Percentiles rank a stretch among this genome's conserved stretches.
Conservation (phyloP, 2,797 vertebrate species). For the Rhinoraja longicauda region DNA sequence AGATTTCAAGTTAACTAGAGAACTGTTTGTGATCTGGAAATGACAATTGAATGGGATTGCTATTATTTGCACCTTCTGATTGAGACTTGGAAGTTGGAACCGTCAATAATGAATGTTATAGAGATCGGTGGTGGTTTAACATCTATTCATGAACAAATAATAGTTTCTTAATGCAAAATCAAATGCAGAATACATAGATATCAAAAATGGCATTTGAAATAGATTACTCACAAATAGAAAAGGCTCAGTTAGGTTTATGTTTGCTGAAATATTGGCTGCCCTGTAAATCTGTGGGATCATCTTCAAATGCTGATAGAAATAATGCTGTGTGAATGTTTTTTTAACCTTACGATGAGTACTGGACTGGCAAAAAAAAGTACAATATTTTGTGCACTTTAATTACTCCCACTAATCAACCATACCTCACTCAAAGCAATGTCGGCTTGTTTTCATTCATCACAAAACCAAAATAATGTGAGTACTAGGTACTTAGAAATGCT, state of each 20-base stretch:
- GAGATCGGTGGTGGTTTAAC: neutral
- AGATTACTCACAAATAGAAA: neutral
- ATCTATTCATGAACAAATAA: constrained; percentile 7
- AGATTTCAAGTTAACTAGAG: neutral
- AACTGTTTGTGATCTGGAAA: neutral
- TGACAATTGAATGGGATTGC: neutral
- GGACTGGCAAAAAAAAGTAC: neutral
- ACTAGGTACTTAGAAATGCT: too few species aligned
- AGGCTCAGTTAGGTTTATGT: neutral
- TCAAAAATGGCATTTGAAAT: neutral
- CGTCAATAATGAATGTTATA: constrained; percentile 13
- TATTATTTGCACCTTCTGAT: neutral
- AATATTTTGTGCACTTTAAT: neutral
- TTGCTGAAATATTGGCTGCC: neutral
- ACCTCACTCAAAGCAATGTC: neutral
- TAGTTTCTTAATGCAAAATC: constrained; percentile 13
- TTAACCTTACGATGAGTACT: neutral
- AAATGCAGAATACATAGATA: neutral
- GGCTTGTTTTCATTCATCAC: neutral
- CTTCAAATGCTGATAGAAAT: neutral
- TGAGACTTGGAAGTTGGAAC: neutral
- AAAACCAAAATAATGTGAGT: too few species aligned
- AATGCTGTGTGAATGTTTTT: neutral
- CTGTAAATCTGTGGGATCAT: neutral
- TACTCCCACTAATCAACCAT: neutral